phyloP scores from a whole-genome alignment of 2,888 invertebrate genomes.

The Melanostoma mellinum region DNA sequence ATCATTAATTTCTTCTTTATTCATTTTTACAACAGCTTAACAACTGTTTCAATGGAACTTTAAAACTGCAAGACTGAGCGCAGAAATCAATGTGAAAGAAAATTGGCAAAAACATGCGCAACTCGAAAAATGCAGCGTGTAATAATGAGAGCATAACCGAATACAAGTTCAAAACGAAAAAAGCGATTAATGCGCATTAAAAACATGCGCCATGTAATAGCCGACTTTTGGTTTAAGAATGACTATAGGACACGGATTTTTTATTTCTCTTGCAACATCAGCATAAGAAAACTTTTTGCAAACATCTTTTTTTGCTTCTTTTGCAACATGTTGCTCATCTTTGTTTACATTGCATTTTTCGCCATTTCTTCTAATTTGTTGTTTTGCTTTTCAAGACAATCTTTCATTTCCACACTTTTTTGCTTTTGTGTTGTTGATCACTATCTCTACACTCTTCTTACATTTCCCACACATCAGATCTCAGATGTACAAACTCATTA shows the following conservation, averaged over 20 bases:
- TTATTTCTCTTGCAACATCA: not conserved
- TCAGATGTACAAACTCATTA: slow-evolving; percentile 11
- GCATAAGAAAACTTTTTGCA: not conserved
- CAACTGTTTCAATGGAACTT: too few species aligned
- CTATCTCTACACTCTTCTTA: not conserved
- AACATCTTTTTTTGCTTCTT: not conserved
- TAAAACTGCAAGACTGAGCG: too few species aligned
- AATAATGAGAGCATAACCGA: too few species aligned
- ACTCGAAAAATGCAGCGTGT: too few species aligned
- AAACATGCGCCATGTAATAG: too few species aligned
- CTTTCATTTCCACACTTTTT: slow-evolving; percentile 11
- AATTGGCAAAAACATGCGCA: too few species aligned
- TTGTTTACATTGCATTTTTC: not conserved
- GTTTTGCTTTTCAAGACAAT: not conserved
- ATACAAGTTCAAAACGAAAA: too few species aligned
- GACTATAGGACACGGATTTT: not conserved
- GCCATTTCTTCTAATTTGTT: not conserved
- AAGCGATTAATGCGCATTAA: not conserved
- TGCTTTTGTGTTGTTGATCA: slow-evolving; percentile 5
- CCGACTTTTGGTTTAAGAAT: not conserved
- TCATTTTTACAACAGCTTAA: too few species aligned
- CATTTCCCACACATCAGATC: not conserved
- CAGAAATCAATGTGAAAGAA: too few species aligned
- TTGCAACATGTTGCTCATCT: not conserved
- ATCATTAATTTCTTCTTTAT: too few species aligned